These are phyloP conservation scores for Ctenosaura bakeri DNA, from an alignment of 2,797 vertebrate species.

Conservation along the genomic window DNA sequence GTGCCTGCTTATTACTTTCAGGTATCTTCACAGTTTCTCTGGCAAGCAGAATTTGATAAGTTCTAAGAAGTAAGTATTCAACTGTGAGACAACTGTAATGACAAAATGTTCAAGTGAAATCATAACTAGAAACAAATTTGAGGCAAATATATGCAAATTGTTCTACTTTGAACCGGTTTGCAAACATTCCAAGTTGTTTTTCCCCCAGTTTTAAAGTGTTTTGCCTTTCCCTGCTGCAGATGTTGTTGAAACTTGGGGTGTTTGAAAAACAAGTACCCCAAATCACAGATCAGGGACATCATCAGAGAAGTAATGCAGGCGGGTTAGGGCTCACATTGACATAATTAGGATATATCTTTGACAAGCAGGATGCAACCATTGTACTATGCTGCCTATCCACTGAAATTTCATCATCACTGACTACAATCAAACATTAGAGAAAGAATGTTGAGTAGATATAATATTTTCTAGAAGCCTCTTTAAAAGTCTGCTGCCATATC, in stretches of 20 bases:
- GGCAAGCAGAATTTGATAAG: constrained; percentile 6
- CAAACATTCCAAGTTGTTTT: background rate
- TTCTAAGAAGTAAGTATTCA: background rate
- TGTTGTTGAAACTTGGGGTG: background rate
- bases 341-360: background rate
- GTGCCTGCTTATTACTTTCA: constrained; percentile 55
- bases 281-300: background rate
- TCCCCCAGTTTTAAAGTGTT: background rate
- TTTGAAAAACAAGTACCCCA: background rate
- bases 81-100: background rate
- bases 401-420: background rate
- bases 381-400: background rate
- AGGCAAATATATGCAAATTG: background rate
- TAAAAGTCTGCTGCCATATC: too few species aligned
- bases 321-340: background rate
- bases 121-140: constrained; percentile 2
- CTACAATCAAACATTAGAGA: background rate
- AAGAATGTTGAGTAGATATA: background rate
- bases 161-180: background rate
- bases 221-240: background rate
- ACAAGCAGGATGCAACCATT: background rate
- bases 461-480: background rate
- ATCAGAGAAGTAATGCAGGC: background rate
- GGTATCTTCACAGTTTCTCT: constrained; percentile 24
- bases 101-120: background rate